A percentile compares a stretch with the other conserved stretches of the same genome.
These are phyloP conservation scores for Clupea harengus DNA, from an alignment of 2,113 vertebrate species.

Conservation along the genomic window DNA sequence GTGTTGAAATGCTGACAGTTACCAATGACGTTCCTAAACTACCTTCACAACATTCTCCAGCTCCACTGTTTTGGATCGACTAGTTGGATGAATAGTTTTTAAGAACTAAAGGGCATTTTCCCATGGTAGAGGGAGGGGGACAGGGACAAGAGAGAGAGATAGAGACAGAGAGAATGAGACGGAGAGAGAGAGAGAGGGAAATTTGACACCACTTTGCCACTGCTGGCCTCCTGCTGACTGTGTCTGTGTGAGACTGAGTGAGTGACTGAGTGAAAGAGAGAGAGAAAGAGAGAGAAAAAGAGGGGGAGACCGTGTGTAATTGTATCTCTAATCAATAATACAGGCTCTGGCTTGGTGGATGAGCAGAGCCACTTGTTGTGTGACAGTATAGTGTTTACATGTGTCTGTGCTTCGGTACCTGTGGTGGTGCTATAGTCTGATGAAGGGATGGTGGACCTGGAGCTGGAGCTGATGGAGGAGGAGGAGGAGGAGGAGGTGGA, in stretches of 20 bases:
- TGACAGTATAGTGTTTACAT: background rate
- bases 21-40: background rate
- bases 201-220: conserved; percentile 6
- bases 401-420: background rate
- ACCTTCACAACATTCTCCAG: background rate
- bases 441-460: conserved; percentile 33
- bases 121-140: background rate
- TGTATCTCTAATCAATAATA: conserved; percentile 46
- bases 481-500: conserved; percentile 66
- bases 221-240: background rate
- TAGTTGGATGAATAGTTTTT: background rate
- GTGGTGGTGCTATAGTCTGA: conserved; percentile 21
- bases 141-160: background rate
- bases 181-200: background rate
- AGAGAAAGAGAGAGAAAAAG: background rate
- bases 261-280: background rate
- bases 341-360: conserved; percentile 64
- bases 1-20: background rate
- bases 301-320: conserved; percentile 18
- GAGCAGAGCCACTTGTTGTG: conserved; percentile 62
- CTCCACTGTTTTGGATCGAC: background rate
- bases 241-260: conserved; percentile 21
- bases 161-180: background rate
- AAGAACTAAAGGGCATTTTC: background rate
- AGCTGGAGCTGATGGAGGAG: conserved; percentile 62